Evolutionary conservation across 2,797 vertebrate species (phyloP).

Genomic region (Muscicapa comitata): DNA sequence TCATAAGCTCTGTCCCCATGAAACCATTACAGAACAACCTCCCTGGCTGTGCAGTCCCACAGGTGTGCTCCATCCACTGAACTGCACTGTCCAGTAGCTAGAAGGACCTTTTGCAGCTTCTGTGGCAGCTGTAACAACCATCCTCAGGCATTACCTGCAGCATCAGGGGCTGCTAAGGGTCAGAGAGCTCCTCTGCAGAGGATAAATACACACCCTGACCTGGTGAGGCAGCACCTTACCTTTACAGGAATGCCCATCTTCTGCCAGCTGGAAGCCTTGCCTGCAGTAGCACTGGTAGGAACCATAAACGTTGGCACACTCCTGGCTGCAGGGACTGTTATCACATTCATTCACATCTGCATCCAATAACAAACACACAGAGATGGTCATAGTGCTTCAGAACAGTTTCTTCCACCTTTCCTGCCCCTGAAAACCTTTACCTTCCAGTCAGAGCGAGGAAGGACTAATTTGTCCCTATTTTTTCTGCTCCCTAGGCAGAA

Average conservation of each 20-base stretch:
- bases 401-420: neutral
- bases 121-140: neutral
- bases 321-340: conserved; percentile 89
- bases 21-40: neutral
- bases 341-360: conserved; percentile 93
- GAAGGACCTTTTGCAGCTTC: neutral
- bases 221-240: conserved; percentile 69
- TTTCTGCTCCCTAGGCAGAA: neutral
- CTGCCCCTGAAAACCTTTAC: neutral
- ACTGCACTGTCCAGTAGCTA: neutral
- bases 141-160: neutral
- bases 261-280: conserved; percentile 90
- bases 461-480: neutral
- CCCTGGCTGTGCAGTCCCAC: fast-evolving
- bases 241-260: conserved; percentile 90
- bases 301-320: conserved; percentile 95
- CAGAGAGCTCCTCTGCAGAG: neutral
- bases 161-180: neutral
- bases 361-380: conserved; percentile 23
- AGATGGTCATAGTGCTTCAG: neutral
- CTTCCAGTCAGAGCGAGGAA: neutral
- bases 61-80: neutral
- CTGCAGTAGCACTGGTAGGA: conserved; percentile 98
- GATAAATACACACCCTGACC: fast-evolving
- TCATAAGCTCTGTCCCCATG: neutral